Conservation (phyloP, 2,113 vertebrate genomes). For the Ornithorhynchus anatinus region DNA sequence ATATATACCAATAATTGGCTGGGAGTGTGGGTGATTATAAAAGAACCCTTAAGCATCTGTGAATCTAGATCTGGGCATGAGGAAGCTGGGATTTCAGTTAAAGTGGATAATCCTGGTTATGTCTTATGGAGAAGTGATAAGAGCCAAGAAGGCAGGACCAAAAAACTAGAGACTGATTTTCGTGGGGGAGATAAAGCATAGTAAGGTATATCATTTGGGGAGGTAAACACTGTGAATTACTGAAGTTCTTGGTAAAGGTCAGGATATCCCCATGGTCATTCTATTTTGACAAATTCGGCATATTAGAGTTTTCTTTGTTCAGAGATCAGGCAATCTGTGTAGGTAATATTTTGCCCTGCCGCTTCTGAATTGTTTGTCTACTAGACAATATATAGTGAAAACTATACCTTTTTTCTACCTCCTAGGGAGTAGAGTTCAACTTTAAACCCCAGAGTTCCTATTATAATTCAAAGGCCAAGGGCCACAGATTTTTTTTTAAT, state of each 20-base stretch:
- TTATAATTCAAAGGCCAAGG: neutral
- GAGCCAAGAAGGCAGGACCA: neutral
- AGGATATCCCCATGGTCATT: neutral
- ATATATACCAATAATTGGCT: too few species aligned
- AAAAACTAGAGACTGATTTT: neutral
- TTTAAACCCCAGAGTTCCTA: constrained; percentile 13
- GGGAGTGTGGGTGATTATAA: too few species aligned
- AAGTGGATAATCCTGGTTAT: neutral
- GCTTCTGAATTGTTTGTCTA: neutral
- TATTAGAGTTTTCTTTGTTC: neutral
- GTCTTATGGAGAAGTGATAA: neutral
- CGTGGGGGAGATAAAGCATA: neutral
- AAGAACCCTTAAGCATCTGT: too few species aligned
- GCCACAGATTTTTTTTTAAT: neutral
- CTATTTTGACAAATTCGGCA: neutral
- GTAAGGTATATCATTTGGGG: neutral
- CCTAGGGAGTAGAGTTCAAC: neutral
- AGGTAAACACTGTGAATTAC: neutral
- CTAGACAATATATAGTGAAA: neutral
- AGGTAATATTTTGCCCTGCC: neutral
- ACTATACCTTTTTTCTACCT: neutral
- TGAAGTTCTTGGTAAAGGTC: neutral
- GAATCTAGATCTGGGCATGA: too few species aligned
- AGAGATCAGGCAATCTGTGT: neutral
- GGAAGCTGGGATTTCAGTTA: neutral